Evolutionary conservation across 2,888 invertebrate genomes (phyloP).

Genomic region (Limnephilus marmoratus): DNA sequence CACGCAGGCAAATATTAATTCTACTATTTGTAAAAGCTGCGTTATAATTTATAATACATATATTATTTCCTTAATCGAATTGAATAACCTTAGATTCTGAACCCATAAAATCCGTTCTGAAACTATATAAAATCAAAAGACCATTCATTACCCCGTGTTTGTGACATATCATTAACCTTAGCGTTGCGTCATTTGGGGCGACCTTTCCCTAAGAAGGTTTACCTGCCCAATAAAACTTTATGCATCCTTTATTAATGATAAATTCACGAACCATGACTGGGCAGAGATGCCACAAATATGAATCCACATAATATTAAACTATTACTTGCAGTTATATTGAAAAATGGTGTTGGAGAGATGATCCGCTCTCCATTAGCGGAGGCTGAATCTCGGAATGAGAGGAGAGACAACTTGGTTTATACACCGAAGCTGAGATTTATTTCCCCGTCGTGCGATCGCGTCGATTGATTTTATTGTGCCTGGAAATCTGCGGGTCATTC

Average conservation of each 20-base stretch:
- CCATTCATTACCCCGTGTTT: slow-evolving; percentile 34
- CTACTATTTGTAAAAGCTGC: background rate
- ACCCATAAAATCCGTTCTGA: background rate
- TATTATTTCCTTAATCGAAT: background rate
- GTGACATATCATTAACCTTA: slow-evolving; percentile 64
- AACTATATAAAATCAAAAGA: slow-evolving; percentile 6
- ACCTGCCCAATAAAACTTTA: slow-evolving; percentile 49
- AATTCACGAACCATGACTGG: slow-evolving; percentile 61
- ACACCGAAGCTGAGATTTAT: slow-evolving; percentile 44
- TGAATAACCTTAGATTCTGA: background rate
- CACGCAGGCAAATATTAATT: background rate
- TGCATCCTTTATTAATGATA: slow-evolving; percentile 52
- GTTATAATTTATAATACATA: no score
- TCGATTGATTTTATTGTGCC: slow-evolving; percentile 41
- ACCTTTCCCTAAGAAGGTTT: slow-evolving; percentile 56
- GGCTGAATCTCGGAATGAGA: slow-evolving; percentile 6
- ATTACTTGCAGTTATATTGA: slow-evolving; percentile 55
- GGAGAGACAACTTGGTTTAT: background rate
- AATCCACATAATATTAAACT: slow-evolving; percentile 49
- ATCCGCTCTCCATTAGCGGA: slow-evolving; percentile 46
- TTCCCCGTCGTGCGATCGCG: slow-evolving; percentile 23
- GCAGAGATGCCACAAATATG: slow-evolving; percentile 48
- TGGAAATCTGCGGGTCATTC: slow-evolving; percentile 45
- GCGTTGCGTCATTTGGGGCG: slow-evolving; percentile 57
- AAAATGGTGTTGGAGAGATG: slow-evolving; percentile 35